Conservation (phyloP, 2,888 invertebrate genomes). For the Lottia scabra region DNA sequence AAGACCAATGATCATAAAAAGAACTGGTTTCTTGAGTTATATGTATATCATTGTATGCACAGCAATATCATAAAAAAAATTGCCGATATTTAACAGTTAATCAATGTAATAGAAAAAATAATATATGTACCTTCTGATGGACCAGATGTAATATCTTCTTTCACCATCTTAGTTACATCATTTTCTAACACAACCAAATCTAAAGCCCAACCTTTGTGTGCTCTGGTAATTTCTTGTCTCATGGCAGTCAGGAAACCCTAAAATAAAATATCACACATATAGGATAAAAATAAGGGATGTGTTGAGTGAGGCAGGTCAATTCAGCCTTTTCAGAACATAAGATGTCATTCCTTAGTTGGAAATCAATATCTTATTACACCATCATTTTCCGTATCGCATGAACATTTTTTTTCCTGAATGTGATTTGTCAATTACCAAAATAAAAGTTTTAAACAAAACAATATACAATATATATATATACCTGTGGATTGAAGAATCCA, state of each 20-base stretch:
- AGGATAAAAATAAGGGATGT: too few relatives aligned
- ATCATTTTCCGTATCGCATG: too few relatives aligned
- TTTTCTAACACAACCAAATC: constrained; percentile 69
- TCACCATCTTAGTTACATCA: constrained; percentile 69
- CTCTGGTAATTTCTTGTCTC: constrained; percentile 70
- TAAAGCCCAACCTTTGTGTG: constrained; percentile 70
- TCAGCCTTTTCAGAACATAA: too few relatives aligned
- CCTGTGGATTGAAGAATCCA: constrained; percentile 98
- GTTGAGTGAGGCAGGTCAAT: too few relatives aligned
- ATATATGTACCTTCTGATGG: constrained; percentile 80
- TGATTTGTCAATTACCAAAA: not conserved
- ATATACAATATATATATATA: constrained; percentile 66
- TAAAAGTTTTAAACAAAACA: not conserved
- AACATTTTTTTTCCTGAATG: too few relatives aligned
- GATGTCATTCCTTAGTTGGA: too few relatives aligned
- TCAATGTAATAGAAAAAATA: not conserved
- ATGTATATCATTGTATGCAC: not conserved
- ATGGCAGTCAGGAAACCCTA: constrained; percentile 70
- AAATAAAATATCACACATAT: constrained; percentile 14
- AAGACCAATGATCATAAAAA: too few relatives aligned
- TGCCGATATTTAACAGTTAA: too few relatives aligned
- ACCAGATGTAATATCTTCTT: constrained; percentile 77
- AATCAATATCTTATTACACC: too few relatives aligned
- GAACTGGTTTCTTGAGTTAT: too few relatives aligned
- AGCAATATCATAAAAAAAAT: too few relatives aligned